These are phyloP conservation scores for Cosmorhoe ocellata DNA, from an alignment of 2,888 invertebrate species.

Conservation along the genomic window DNA sequence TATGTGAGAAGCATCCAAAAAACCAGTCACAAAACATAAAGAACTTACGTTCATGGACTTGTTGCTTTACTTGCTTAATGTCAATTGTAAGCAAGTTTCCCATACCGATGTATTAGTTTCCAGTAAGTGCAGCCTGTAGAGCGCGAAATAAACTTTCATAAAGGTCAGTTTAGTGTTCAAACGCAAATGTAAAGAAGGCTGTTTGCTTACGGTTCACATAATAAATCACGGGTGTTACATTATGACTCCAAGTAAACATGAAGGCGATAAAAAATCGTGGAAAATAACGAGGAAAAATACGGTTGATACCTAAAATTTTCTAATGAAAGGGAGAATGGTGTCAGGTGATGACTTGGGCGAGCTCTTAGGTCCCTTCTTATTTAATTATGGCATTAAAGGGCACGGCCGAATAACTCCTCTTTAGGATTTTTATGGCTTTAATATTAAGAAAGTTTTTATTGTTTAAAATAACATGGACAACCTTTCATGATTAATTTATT, in stretches of 20 bases:
- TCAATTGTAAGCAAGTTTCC: slow-evolving; percentile 20
- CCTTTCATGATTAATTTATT: too few species aligned
- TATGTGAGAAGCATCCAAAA: too few species aligned
- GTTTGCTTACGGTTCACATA: slow-evolving; percentile 7
- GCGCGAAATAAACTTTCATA: not conserved
- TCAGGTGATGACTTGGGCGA: slow-evolving; percentile 25
- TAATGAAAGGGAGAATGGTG: slow-evolving; percentile 31
- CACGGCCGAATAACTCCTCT: slow-evolving; percentile 33
- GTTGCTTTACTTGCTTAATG: slow-evolving; percentile 15
- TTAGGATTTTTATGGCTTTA: slow-evolving; percentile 29
- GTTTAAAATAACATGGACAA: too few species aligned
- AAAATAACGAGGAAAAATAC: slow-evolving; percentile 35
- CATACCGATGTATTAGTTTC: slow-evolving; percentile 14
- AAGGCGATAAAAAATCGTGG: slow-evolving; percentile 34
- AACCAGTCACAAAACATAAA: not conserved
- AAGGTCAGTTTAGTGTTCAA: not conserved
- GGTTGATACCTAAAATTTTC: slow-evolving; percentile 23
- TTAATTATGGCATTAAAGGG: slow-evolving; percentile 50
- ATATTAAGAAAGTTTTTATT: slow-evolving; percentile 27
- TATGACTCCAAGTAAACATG: slow-evolving; percentile 33
- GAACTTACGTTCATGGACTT: slow-evolving; percentile 17
- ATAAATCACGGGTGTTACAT: not conserved
- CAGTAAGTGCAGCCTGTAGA: slow-evolving; percentile 15
- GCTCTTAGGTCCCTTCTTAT: slow-evolving; percentile 35
- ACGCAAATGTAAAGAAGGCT: not conserved